Conservation (phyloP, 2,888 invertebrate genomes). For the Danaus chrysippus region DNA sequence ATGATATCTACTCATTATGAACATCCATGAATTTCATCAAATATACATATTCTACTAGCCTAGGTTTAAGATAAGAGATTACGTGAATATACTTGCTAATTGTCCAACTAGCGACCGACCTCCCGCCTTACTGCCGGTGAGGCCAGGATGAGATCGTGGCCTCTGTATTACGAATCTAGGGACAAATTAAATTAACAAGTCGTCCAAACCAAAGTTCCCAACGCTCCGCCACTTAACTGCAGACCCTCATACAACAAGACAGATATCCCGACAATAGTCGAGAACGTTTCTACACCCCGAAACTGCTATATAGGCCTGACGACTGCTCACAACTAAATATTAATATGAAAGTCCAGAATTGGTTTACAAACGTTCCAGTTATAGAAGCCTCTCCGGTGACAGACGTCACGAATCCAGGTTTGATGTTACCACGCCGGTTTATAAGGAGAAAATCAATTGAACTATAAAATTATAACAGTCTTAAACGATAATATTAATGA, state of each 20-base stretch:
- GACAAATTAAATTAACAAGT: conserved; percentile 27
- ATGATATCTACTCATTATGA: conserved; percentile 38
- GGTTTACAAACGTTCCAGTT: conserved; percentile 3
- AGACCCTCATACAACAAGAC: conserved; percentile 27
- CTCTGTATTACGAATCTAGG: conserved; percentile 11
- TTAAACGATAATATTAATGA: neutral
- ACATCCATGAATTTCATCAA: conserved; percentile 34
- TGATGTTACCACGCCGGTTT: too few relatives aligned
- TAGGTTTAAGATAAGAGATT: conserved; percentile 21
- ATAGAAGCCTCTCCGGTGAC: neutral
- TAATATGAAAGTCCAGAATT: conserved; percentile 15
- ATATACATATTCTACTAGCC: conserved; percentile 28
- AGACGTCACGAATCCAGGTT: neutral
- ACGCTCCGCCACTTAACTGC: conserved; percentile 24
- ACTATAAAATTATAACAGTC: too few relatives aligned
- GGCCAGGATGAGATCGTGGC: conserved; percentile 7
- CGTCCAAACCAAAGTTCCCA: conserved; percentile 28
- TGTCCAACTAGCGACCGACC: conserved; percentile 31
- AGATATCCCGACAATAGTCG: conserved; percentile 26
- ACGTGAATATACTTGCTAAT: conserved; percentile 18
- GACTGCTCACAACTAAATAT: conserved; percentile 25
- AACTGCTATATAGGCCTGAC: conserved; percentile 35
- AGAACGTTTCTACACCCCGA: conserved; percentile 30
- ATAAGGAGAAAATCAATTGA: too few relatives aligned
- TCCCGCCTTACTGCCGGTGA: conserved; percentile 10